phyloP scores from a whole-genome alignment of 2,113 vertebrate species.

The Platichthys stellatus region DNA sequence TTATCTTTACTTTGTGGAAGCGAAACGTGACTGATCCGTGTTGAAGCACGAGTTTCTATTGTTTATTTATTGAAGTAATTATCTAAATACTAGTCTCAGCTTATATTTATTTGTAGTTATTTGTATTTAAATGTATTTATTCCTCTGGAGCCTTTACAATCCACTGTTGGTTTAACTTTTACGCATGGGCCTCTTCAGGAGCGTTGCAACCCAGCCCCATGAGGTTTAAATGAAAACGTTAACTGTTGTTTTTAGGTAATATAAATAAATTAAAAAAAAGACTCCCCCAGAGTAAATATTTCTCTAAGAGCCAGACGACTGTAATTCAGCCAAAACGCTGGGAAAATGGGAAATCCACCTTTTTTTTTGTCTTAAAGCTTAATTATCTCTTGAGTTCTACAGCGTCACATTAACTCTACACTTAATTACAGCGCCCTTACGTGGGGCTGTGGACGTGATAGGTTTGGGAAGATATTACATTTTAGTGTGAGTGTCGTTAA shows the following conservation, averaged over 20 bases:
- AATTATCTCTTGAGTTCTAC: slow-evolving; percentile 43
- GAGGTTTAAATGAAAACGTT: not conserved
- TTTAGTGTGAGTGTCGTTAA: slow-evolving; percentile 28
- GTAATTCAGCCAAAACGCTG: not conserved
- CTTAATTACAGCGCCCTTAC: slow-evolving; percentile 42
- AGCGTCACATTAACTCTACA: slow-evolving; percentile 33
- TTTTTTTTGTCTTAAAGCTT: slow-evolving; percentile 28
- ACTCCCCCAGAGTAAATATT: slow-evolving; percentile 19
- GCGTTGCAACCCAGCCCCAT: not conserved
- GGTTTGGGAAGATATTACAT: slow-evolving; percentile 31
- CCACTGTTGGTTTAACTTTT: not conserved
- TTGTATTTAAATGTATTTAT: slow-evolving; percentile 11
- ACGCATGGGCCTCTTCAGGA: not conserved
- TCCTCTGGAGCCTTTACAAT: not conserved
- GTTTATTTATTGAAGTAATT: slow-evolving; percentile 32
- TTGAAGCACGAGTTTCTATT: not conserved
- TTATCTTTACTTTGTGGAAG: not conserved
- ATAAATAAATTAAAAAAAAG: slow-evolving; percentile 15
- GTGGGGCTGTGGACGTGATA: slow-evolving; percentile 29
- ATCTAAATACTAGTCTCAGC: slow-evolving; percentile 14
- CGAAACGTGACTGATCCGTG: not conserved
- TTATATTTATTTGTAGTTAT: slow-evolving; percentile 29
- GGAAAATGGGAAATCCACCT: slow-evolving; percentile 7
- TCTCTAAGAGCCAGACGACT: not conserved
- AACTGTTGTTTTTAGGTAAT: slow-evolving; percentile 6